Evolutionary conservation across 2,797 vertebrate species (phyloP).

Genomic region (Mus caroli): DNA sequence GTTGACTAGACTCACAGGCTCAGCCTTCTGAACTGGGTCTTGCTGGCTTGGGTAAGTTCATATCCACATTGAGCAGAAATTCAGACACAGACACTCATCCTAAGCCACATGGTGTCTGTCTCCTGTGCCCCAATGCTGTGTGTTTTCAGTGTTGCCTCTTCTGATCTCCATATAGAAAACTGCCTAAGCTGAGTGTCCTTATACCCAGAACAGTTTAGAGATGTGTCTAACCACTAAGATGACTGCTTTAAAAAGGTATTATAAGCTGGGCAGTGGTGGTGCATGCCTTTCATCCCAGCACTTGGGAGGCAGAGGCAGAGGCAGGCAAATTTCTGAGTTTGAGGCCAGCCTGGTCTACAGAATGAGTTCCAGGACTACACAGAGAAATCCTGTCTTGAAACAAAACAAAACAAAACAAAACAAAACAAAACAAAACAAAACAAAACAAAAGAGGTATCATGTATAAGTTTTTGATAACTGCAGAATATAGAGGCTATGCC

Average conservation of each 20-base stretch:
- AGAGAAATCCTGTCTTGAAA: no score
- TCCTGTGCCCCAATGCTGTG: fast-evolving
- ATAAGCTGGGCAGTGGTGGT: no score
- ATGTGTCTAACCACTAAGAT: background rate
- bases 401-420: no score
- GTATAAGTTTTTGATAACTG: background rate
- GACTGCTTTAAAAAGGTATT: background rate
- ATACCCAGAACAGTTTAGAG: background rate
- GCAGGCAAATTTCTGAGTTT: no score
- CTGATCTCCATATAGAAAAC: background rate
- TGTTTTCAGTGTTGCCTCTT: background rate
- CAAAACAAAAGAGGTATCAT: background rate
- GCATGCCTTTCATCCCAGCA: no score
- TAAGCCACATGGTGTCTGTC: background rate
- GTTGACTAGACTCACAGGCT: background rate
- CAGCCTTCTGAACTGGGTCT: background rate
- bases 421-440: no score
- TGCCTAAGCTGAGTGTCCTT: background rate
- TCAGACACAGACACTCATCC: background rate
- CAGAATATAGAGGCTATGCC: background rate
- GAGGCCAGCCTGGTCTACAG: no score
- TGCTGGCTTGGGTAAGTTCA: background rate
- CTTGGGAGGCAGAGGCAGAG: no score
- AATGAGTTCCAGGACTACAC: no score
- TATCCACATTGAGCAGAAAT: background rate